Evolutionary conservation across 2,797 vertebrate species (phyloP).

Genomic region (Rhinoraja longicauda): DNA sequence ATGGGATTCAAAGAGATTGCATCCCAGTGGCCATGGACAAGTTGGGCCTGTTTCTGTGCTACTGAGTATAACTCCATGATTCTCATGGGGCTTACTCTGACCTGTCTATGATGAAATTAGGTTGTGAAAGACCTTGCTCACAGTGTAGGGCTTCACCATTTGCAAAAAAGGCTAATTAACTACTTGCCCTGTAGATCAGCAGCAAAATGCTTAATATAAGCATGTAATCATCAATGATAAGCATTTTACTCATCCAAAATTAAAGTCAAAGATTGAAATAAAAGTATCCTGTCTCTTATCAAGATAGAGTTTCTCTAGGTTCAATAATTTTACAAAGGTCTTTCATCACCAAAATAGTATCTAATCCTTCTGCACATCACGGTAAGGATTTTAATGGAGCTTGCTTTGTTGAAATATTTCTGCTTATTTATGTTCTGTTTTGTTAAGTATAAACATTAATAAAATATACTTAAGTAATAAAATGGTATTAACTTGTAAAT

Average conservation of each 20-base stretch:
- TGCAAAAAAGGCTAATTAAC: no score
- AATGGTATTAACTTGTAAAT: neutral
- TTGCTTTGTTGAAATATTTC: neutral
- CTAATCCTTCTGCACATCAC: neutral
- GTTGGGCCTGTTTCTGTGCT: no score
- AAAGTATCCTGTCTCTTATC: neutral
- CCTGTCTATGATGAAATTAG: no score
- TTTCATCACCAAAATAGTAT: neutral
- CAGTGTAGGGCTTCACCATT: no score
- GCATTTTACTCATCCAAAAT: neutral
- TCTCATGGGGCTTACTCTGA: no score
- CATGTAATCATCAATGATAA: neutral
- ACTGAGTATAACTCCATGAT: no score
- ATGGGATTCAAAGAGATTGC: no score
- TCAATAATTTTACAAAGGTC: neutral
- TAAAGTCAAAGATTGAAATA: neutral
- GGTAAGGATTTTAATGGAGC: neutral
- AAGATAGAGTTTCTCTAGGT: neutral
- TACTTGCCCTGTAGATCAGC: no score
- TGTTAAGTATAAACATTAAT: neutral
- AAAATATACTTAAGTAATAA: neutral
- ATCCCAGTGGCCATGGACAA: no score
- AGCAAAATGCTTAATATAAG: neutral
- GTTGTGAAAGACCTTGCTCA: no score
- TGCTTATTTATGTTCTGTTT: neutral